A percentile compares a stretch with the other conserved stretches of the same genome.
These are phyloP conservation scores for Melipona beecheii DNA, from an alignment of 2,888 invertebrate species.

Conservation along the genomic window DNA sequence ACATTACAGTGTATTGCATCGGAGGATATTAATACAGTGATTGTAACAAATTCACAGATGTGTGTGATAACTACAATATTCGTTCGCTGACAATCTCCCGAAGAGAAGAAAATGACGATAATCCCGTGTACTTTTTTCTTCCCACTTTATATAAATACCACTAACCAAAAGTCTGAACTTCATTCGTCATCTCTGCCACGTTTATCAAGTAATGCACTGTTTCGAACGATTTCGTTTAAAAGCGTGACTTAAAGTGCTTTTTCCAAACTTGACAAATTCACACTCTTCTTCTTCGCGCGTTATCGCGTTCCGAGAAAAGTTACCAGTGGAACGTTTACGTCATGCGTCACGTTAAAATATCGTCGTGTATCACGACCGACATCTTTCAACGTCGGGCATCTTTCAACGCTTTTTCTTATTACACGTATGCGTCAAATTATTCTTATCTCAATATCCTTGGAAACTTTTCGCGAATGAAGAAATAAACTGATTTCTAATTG, in stretches of 20 bases:
- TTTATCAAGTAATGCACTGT: background rate
- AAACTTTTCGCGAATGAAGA: background rate
- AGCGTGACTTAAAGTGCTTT: background rate
- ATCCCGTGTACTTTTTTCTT: background rate
- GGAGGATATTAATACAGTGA: too few relatives aligned
- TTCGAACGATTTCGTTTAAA: constrained; percentile 2
- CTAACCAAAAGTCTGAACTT: background rate
- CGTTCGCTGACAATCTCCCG: too few relatives aligned
- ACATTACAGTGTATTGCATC: too few relatives aligned
- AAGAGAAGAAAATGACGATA: too few relatives aligned
- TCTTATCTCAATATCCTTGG: background rate
- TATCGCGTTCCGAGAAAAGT: constrained; percentile 3
- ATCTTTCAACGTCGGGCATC: too few relatives aligned
- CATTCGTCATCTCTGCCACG: background rate
- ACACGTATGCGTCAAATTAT: background rate
- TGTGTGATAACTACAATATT: too few relatives aligned
- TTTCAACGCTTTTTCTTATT: background rate
- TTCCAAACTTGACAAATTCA: constrained; percentile 5
- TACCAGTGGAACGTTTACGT: background rate
- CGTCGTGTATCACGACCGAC: too few relatives aligned
- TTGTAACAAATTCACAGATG: background rate
- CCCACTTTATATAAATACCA: too few relatives aligned
- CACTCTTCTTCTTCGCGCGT: background rate
- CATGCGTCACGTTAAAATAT: background rate
- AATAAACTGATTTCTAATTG: background rate